These are phyloP conservation scores for Lepus europaeus DNA, from an alignment of 2,113 vertebrate species.

Conservation along the genomic window DNA sequence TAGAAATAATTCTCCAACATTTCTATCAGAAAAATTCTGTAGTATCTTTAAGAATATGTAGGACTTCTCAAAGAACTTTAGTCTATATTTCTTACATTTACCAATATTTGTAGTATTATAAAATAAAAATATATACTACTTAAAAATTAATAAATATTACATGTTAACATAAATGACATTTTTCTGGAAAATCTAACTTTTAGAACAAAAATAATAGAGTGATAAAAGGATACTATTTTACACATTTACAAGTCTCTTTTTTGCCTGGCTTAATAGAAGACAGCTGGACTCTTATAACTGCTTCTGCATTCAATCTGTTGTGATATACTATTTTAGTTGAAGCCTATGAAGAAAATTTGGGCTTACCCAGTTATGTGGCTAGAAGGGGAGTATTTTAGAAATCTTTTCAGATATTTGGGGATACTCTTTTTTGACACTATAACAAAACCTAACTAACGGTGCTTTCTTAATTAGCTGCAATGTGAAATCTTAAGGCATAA, in stretches of 20 bases:
- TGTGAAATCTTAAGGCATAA: constrained; percentile 21
- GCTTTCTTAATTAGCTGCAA: constrained; percentile 50
- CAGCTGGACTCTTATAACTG: constrained; percentile 61
- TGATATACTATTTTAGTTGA: constrained; percentile 68
- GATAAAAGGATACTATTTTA: constrained; percentile 50
- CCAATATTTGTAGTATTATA: background rate
- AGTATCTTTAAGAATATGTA: constrained; percentile 14
- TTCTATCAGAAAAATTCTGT: background rate
- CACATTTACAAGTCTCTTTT: constrained; percentile 57
- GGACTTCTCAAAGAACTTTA: background rate
- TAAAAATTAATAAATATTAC: constrained; percentile 50
- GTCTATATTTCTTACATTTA: constrained; percentile 23
- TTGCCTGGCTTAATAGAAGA: constrained; percentile 62
- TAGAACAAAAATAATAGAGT: constrained; percentile 22
- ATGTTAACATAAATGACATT: constrained; percentile 36
- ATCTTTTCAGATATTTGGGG: constrained; percentile 57
- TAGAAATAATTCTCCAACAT: background rate
- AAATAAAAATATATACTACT: constrained; percentile 12
- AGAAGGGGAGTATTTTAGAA: constrained; percentile 57
- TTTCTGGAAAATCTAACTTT: constrained; percentile 7
- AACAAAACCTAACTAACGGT: constrained; percentile 58
- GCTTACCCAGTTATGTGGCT: constrained; percentile 62
- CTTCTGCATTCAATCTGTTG: constrained; percentile 60
- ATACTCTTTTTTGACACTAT: constrained; percentile 47
- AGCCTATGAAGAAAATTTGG: constrained; percentile 64